phyloP scores from a whole-genome alignment of 2,113 vertebrate species.

The Macrotus californicus region DNA sequence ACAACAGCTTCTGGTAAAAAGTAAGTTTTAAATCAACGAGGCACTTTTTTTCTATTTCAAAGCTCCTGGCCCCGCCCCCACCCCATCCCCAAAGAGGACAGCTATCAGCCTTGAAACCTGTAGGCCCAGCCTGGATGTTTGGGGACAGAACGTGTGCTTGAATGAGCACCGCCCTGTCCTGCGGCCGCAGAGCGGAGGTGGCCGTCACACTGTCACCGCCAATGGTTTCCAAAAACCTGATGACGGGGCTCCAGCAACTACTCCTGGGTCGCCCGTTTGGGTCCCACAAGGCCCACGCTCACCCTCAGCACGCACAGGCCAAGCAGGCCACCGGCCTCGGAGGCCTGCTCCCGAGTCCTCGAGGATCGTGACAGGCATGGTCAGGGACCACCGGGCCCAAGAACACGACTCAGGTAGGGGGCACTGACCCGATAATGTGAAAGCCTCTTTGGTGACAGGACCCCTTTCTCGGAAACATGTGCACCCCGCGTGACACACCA shows the following conservation, averaged over 20 bases:
- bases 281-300: too few relatives aligned
- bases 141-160: constrained; percentile 15
- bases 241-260: too few relatives aligned
- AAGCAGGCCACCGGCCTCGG: neutral
- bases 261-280: too few relatives aligned
- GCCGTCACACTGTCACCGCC: too few relatives aligned
- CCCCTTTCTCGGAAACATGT: too few relatives aligned
- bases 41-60: constrained; percentile 20
- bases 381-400: neutral
- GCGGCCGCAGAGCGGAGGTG: too few relatives aligned
- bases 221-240: too few relatives aligned
- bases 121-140: neutral
- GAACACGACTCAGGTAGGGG: neutral
- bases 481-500: neutral
- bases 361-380: neutral
- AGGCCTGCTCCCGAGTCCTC: neutral
- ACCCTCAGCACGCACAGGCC: too few relatives aligned
- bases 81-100: neutral
- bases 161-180: neutral
- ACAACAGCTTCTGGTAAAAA: neutral
- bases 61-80: neutral
- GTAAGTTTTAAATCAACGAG: constrained; percentile 14
- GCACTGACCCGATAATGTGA: neutral
- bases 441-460: neutral
- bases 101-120: neutral